Conservation (phyloP, 2,888 invertebrate genomes). For the Drosophila anomelani region DNA sequence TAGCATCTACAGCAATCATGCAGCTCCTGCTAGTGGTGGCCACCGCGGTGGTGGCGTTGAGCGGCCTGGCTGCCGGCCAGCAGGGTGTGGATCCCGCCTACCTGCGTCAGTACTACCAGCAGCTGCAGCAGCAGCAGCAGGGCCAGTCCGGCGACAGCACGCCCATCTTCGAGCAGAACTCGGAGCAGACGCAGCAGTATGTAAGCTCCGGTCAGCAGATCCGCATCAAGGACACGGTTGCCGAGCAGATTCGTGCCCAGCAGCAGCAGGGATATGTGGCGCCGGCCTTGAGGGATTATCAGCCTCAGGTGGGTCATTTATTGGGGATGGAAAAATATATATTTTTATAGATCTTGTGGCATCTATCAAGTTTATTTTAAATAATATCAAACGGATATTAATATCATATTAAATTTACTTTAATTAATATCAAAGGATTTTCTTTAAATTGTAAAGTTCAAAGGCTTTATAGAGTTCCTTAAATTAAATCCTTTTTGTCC, state of each 20-base stretch:
- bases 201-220: constrained; percentile 85
- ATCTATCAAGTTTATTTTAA: neutral
- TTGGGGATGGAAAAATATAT: no score
- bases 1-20: constrained; percentile 58
- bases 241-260: constrained; percentile 83
- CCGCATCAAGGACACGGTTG: constrained; percentile 84
- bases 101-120: constrained; percentile 84
- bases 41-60: constrained; percentile 69
- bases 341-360: neutral
- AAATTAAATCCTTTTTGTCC: neutral
- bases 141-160: constrained; percentile 85
- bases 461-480: no score
- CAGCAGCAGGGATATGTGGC: constrained; percentile 82
- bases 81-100: constrained; percentile 84
- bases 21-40: constrained; percentile 75
- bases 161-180: constrained; percentile 85
- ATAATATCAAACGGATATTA: neutral
- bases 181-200: constrained; percentile 85
- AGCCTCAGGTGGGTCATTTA: constrained; percentile 80
- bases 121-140: constrained; percentile 83
- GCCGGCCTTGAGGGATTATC: constrained; percentile 84
- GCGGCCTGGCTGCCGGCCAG: constrained; percentile 73
- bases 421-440: neutral
- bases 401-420: neutral
- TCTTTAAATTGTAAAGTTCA: no score